Base-by-base conservation (phyloP, 1,140 invertebrate genomes). In the Hydropsyche tenuis region DNA sequence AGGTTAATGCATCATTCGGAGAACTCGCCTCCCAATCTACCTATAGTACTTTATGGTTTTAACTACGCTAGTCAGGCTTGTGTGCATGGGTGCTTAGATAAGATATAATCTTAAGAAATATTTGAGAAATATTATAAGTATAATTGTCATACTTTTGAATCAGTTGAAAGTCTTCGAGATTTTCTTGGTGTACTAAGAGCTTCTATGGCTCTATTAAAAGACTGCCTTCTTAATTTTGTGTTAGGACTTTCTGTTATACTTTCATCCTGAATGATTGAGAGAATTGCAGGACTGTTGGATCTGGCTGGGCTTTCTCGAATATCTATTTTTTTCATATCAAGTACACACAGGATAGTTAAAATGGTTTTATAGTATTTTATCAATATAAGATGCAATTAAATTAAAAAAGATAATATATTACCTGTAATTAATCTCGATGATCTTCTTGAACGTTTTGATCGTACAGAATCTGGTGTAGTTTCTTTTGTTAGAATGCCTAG, bases 161-260 rank as follows among this genome's bases (percentile, higher is more conserved):
- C 83, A n/a, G 80, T 80, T 0, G 82, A 83, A 0, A 75, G 11
- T 0, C 81, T 78, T 5, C 82, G 72, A 0, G 79, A 76, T 22
- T 80, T 83, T 45, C 43, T 74, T 18, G 83, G 84, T 63, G 83
- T 84, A 76, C 81, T 81, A 0, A 85, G 78, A 51, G 83, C 83
- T 23, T 84, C 82, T 60, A 81, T 80, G 1, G 84, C 84, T 69
- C 80, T 80, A 42, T 79, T 81, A 78, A 85, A 85, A 0, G 83
- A 85, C 12, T 81, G 80, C 45, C 84, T 81, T 0, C 84, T 80
- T 0, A 80, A 79, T 43, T 82, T 80, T 1, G 77, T 51, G 23
- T 56, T 71, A 12, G 69, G 73, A 68, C 76, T 77, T 4, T 68
- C 73, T 0, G 56, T 51, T 4, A 46, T 42, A 25, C 70, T 71